Base-by-base conservation (phyloP, 2,888 invertebrate species). In the Sminthurinus aureus region DNA sequence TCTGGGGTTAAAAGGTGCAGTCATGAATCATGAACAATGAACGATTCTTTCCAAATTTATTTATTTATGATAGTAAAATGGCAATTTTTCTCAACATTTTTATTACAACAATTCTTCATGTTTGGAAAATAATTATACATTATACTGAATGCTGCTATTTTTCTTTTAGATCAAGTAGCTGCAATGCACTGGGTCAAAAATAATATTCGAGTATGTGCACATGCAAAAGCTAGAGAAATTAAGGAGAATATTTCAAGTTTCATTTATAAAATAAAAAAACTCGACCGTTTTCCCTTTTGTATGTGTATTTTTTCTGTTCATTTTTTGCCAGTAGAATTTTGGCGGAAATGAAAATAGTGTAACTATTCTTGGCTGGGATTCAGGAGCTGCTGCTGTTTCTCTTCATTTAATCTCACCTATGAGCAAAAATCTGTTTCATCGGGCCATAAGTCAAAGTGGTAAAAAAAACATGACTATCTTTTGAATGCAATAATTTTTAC, bases 341-440 rank as follows among this genome's bases (percentile, higher is more conserved):
- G 52, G 52, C 52, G 52, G 52, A 8, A 13, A 52, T 52, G 52
- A 52, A 52, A 52, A 8, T 52, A 52, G 52, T 11, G 13, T 52
- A 11, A 11, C 52, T 13, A 52, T 52, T 52, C 13, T 52, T 52
- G 52, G 52, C 52, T 52, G 52, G 52, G 52, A 4, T 66, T 82
- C 85, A 11, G 85, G 85, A 38, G 85, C 85, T 20, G 84, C 84
- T 6, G 51, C 85, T 77, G 85, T 84, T 0, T 82, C 82, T 0
- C 83, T 85, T 38, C 78, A 85, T n/a, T 82, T 85, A 79, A 15
- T 86, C 0, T 84, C 84, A 0, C 85, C 85, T 0, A 71, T 85
- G 74, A 84, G 84, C 9, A 58, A 81, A 71, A 85, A 67, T 13
- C 26, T 79, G 1, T 79, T 79, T 38, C 66, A 64, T 66, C 66